Base-by-base conservation (phyloP, 2,113 vertebrate genomes). In the Pipa parva region DNA sequence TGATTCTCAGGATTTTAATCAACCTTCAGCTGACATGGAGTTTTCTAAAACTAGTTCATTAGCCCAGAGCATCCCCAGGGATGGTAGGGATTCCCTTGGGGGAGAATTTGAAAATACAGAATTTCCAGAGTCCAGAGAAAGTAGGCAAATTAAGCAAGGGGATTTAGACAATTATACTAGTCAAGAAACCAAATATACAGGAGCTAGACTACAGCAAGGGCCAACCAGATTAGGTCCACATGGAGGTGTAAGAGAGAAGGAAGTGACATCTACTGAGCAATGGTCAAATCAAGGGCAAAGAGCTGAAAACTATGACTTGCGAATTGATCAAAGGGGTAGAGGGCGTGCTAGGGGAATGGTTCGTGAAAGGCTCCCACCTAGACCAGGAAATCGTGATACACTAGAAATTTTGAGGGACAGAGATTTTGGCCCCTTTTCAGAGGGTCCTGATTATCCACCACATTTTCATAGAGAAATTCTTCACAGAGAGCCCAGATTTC, bases 391-490 rank as follows among this genome's bases (percentile, higher is more conserved):
- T 72, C 75, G 76, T 0, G 87, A 90, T 49, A 11, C 39, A 10
- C 33, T 54, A 15, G 49, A 70, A 15, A 2, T n/a, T 26, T 56
- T 56, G 7, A 18, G 20, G 31, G 57, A 61, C 4, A 22, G 58
- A 45, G 8, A 17, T 22, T 54, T 51, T 29, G 48, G 13, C 3
- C 68, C 74, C 63, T 56, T 80, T 9, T 78, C 74, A 66, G 80
- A 80, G 15, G 62, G 74, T 60, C 68, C 76, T 63, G 84, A 89
- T 51, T 83, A 84, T 56, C 58, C 83, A 55, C 79, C 82, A 76
- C 71, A 79, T 0, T 89, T 85, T 74, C 81, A 83, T 68, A 78
- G 81, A 65, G 85, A 85, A 63, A 82, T 85, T 26, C 46, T 78
- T 11, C 48, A 74, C 22, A 78, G 83, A 61, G 73, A 77, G 75